These are phyloP conservation scores for Poecilus cupreus DNA, from an alignment of 2,888 invertebrate genomes.

Conservation along the genomic window DNA sequence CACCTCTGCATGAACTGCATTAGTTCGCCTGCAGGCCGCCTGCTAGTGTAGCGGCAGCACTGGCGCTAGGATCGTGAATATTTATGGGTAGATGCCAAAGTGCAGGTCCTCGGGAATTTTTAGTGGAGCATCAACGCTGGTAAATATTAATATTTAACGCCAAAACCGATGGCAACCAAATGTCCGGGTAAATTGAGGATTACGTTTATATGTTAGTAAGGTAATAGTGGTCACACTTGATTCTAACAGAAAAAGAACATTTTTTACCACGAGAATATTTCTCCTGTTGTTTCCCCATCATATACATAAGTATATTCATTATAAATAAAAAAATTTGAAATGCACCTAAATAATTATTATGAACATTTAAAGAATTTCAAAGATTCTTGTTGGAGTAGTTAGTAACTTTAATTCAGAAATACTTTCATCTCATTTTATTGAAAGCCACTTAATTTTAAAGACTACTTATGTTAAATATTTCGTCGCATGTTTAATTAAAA, in stretches of 20 bases:
- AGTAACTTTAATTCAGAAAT: too few relatives aligned
- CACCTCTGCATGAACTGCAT: conserved; percentile 22
- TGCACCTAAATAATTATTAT: too few relatives aligned
- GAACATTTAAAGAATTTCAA: too few relatives aligned
- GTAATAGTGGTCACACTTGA: neutral
- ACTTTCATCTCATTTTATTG: too few relatives aligned
- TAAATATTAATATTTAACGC: conserved; percentile 43
- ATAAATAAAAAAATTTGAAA: too few relatives aligned
- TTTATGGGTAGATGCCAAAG: conserved; percentile 39
- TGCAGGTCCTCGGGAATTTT: conserved; percentile 47
- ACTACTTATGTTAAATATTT: too few relatives aligned
- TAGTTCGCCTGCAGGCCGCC: neutral
- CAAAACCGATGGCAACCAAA: neutral
- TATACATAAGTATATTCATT: neutral
- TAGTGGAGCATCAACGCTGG: conserved; percentile 39
- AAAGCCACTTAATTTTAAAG: too few relatives aligned
- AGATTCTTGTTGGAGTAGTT: too few relatives aligned
- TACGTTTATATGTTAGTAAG: neutral
- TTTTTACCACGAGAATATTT: neutral
- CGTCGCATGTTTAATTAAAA: too few relatives aligned
- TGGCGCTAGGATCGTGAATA: conserved; percentile 34
- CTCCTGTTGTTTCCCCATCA: too few relatives aligned
- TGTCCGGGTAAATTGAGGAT: neutral
- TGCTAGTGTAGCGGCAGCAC: neutral
- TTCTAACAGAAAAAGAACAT: neutral